Conservation (phyloP, 2,797 vertebrate genomes). For the Tachyglossus aculeatus region DNA sequence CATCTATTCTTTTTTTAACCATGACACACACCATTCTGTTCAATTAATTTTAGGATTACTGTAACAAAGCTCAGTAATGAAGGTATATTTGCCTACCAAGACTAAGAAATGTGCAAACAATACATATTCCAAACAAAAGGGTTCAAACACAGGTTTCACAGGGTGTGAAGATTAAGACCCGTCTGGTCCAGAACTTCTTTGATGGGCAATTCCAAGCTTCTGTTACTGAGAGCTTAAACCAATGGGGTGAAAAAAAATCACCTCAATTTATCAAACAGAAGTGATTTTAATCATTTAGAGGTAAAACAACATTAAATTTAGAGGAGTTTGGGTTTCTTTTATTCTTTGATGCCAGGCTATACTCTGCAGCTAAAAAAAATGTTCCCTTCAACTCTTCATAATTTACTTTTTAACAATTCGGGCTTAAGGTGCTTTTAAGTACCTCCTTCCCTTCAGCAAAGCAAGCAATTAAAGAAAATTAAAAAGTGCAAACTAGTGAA, state of each 20-base stretch:
- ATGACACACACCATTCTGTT: too few species aligned
- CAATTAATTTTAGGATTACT: too few species aligned
- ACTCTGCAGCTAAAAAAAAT: neutral
- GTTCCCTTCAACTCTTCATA: conserved; percentile 10
- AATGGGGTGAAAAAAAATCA: neutral
- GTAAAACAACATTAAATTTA: too few species aligned
- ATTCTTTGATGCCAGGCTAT: neutral
- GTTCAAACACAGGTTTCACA: neutral
- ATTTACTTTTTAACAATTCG: conserved; percentile 24
- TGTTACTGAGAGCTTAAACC: neutral
- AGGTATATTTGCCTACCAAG: too few species aligned
- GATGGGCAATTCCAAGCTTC: neutral
- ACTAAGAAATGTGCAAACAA: too few species aligned
- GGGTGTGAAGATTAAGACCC: neutral
- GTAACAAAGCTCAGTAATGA: too few species aligned
- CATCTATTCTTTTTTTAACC: too few species aligned
- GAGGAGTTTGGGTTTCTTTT: too few species aligned
- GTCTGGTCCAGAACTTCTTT: neutral
- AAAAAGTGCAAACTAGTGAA: conserved; percentile 17
- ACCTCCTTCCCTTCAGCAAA: conserved; percentile 10
- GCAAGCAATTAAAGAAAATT: conserved; percentile 16
- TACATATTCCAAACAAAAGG: too few species aligned
- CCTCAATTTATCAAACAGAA: conserved; percentile 4
- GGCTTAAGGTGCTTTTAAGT: conserved; percentile 27
- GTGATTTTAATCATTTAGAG: conserved; percentile 4